A percentile compares a stretch with the other conserved stretches of the same genome.
These are phyloP conservation scores for Archips crataeganus DNA, from an alignment of 2,888 invertebrate species.

Conservation along the genomic window DNA sequence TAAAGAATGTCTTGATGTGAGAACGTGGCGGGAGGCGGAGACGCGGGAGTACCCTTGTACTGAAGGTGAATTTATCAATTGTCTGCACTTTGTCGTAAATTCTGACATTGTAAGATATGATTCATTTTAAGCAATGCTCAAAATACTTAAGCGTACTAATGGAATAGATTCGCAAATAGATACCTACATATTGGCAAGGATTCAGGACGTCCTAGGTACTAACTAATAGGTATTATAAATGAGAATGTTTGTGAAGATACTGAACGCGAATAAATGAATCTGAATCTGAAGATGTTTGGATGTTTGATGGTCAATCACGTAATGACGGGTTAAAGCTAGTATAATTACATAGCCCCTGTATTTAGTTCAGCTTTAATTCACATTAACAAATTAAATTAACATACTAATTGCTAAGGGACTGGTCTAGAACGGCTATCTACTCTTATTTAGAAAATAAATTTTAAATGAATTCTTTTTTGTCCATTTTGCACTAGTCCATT, in stretches of 20 bases:
- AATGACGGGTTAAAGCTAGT: too few species aligned
- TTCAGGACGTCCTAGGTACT: too few species aligned
- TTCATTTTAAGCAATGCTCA: not conserved
- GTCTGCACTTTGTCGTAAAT: constrained; percentile 11
- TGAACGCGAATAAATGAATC: too few species aligned
- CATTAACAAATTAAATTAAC: not conserved
- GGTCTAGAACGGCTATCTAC: not conserved
- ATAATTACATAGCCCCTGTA: too few species aligned
- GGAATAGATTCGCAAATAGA: not conserved
- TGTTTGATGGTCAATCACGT: too few species aligned
- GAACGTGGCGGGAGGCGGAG: not conserved
- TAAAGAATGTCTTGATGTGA: constrained; percentile 23
- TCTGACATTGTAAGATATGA: not conserved
- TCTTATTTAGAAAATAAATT: not conserved
- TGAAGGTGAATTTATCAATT: constrained; percentile 38
- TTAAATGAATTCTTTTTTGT: constrained; percentile 24
- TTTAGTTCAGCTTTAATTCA: not conserved
- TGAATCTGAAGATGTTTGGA: too few species aligned
- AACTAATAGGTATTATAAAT: too few species aligned
- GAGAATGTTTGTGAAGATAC: too few species aligned
- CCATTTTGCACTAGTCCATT: constrained; percentile 20
- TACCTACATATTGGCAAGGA: too few species aligned
- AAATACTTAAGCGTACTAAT: not conserved
- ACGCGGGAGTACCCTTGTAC: constrained; percentile 33
- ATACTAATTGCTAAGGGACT: not conserved